Conservation (phyloP, 2,113 vertebrate genomes). For the Rutilus rutilus region DNA sequence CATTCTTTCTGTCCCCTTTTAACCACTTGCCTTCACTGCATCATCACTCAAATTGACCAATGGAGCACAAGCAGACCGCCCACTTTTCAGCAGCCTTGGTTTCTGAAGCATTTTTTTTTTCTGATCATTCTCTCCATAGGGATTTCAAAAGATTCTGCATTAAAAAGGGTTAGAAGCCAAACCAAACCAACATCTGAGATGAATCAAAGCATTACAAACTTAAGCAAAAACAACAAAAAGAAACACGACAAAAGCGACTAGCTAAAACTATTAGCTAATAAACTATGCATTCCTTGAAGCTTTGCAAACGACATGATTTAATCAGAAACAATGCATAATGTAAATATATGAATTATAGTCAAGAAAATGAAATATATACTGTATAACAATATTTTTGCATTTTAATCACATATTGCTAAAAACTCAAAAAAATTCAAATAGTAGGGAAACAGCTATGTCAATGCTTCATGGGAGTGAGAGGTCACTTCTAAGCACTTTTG, state of each 20-base stretch:
- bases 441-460: neutral
- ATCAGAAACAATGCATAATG: neutral
- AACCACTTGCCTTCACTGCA: neutral
- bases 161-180: neutral
- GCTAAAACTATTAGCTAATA: neutral
- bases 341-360: neutral
- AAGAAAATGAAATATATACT: neutral
- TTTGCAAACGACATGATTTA: neutral
- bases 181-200: neutral
- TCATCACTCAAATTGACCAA: conserved; percentile 11
- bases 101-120: neutral
- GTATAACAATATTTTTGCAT: too few species aligned
- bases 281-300: neutral
- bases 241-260: neutral
- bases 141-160: neutral
- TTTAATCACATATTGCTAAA: too few species aligned
- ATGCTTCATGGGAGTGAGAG: neutral
- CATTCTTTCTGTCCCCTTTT: conserved; percentile 43
- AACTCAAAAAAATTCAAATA: too few species aligned
- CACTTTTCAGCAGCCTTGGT: neutral
- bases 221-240: neutral
- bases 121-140: neutral
- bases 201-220: neutral
- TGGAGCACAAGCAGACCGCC: neutral
- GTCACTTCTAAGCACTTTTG: neutral